Conservation (phyloP, 53 echinoderm and acorn worm species). For the Hippasteria phrygiana region DNA sequence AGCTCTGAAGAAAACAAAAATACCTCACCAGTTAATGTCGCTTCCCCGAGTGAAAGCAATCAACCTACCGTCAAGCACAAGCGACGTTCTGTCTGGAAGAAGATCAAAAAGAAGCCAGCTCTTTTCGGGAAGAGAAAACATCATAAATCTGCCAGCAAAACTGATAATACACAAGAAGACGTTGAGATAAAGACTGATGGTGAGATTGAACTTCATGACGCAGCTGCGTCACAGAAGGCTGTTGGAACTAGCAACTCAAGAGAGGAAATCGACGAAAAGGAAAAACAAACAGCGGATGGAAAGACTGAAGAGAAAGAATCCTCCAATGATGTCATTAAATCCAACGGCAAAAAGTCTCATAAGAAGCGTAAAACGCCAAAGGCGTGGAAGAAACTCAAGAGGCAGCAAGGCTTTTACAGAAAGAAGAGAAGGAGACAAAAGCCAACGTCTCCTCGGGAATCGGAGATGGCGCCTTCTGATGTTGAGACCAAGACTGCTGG, state of each 20-base stretch:
- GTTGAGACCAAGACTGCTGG: no score
- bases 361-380: neutral
- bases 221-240: neutral
- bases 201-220: neutral
- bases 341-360: neutral
- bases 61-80: neutral
- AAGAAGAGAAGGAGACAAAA: no score
- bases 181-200: neutral
- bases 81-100: conserved; percentile 29
- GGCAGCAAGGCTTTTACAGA: no score
- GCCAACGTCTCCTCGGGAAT: no score
- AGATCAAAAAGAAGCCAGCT: conserved; percentile 3
- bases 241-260: neutral
- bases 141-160: neutral
- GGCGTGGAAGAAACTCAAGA: conserved; percentile 6
- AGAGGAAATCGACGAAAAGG: neutral
- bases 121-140: conserved; percentile 15
- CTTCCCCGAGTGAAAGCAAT: neutral
- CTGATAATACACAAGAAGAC: neutral
- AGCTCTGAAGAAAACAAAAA: neutral
- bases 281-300: neutral
- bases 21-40: neutral
- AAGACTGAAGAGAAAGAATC: neutral
- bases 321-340: neutral
- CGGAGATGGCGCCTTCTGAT: no score